Percentiles rank a stretch among this genome's conserved stretches.
phyloP scores from a whole-genome alignment of 2,113 vertebrate genomes.

The Tautogolabrus adspersus region DNA sequence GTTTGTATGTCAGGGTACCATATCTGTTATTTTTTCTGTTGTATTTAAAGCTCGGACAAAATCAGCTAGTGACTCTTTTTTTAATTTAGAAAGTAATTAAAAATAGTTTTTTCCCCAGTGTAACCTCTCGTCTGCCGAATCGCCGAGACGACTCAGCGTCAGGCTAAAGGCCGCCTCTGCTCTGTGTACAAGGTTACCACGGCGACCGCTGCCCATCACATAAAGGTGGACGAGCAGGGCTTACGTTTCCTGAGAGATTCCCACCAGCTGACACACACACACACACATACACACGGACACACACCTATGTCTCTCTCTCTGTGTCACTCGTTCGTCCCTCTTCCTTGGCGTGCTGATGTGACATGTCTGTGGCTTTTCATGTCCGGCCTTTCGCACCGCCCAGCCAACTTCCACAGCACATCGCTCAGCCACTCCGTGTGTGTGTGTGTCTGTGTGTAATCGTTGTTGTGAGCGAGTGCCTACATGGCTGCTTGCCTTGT shows the following conservation, averaged over 20 bases:
- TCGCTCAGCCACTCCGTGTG: conserved; percentile 37
- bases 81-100: background rate
- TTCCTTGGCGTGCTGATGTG: conserved; percentile 64
- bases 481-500: conserved; percentile 24
- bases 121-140: background rate
- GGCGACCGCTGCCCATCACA: conserved; percentile 34
- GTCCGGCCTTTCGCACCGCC: conserved; percentile 75
- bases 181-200: conserved; percentile 49
- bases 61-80: background rate
- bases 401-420: conserved; percentile 78
- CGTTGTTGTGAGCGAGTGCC: background rate
- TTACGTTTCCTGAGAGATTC: conserved; percentile 50
- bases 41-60: background rate
- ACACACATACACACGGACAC: background rate
- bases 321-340: conserved; percentile 50
- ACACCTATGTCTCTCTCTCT: conserved; percentile 29
- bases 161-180: background rate
- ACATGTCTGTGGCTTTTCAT: conserved; percentile 80
- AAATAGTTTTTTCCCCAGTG: background rate
- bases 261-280: conserved; percentile 9
- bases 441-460: conserved; percentile 6
- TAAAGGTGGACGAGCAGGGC: conserved; percentile 25
- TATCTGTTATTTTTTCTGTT: too few relatives aligned
- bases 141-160: background rate
- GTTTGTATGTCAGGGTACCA: background rate